Conservation (phyloP, 2,888 invertebrate species). For the Camponotus fellah region DNA sequence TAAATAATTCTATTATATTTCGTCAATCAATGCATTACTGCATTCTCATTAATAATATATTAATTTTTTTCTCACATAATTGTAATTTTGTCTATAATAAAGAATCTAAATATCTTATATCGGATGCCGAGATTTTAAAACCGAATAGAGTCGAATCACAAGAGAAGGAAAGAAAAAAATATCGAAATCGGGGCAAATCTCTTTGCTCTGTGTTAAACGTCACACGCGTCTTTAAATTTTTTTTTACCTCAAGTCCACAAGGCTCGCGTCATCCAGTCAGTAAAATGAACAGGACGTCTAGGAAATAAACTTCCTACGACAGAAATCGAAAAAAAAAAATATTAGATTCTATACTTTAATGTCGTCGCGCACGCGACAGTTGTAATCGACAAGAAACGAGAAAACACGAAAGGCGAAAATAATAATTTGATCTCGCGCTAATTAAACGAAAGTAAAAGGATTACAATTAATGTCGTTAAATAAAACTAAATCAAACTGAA, state of each 20-base stretch:
- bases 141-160: background rate
- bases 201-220: slow-evolving; percentile 37
- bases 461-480: background rate
- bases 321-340: slow-evolving; percentile 74
- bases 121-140: background rate
- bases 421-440: background rate
- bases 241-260: slow-evolving; percentile 73
- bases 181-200: slow-evolving; percentile 1
- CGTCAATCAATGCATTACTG: background rate
- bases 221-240: slow-evolving; percentile 27
- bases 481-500: slow-evolving; percentile 1
- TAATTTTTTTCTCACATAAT: background rate
- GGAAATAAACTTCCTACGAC: slow-evolving; percentile 76
- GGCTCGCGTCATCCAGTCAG: slow-evolving; percentile 71
- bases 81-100: background rate
- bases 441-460: slow-evolving; percentile 29
- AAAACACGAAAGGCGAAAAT: background rate
- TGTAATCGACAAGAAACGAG: slow-evolving; percentile 26
- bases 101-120: background rate
- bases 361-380: slow-evolving; percentile 40
- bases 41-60: slow-evolving; percentile 31
- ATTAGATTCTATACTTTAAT: slow-evolving; percentile 62
- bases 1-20: background rate
- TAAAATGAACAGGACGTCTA: slow-evolving; percentile 75
- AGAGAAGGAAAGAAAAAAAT: background rate